Conservation (phyloP, 2,797 vertebrate species). For the Cercopithecus neglectus region DNA sequence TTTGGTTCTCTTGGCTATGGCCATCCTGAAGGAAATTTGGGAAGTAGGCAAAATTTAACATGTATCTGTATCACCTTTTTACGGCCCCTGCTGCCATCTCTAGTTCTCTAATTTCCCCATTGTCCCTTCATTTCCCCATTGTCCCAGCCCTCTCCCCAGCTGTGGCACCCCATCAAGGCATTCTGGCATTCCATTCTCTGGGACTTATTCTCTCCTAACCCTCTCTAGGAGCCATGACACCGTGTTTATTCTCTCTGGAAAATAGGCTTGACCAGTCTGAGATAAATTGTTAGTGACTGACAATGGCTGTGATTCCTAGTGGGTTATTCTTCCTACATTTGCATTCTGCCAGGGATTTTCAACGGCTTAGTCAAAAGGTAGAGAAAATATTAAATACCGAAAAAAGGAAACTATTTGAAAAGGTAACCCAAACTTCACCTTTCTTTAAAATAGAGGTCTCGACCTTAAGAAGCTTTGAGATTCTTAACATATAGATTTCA, state of each 20-base stretch:
- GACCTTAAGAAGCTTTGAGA: not conserved
- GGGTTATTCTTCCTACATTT: not conserved
- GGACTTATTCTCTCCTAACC: not conserved
- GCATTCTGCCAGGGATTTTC: conserved; percentile 2
- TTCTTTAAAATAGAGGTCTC: conserved; percentile 14
- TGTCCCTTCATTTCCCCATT: not conserved
- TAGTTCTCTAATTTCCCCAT: not conserved
- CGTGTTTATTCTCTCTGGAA: not conserved
- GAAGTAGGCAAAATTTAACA: not conserved
- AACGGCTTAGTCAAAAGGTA: conserved; percentile 10
- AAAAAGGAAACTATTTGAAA: conserved; percentile 32
- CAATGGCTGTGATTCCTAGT: not conserved
- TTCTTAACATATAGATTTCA: conserved; percentile 31
- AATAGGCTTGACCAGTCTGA: not conserved
- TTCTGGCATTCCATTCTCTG: not conserved
- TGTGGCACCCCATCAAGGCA: not conserved
- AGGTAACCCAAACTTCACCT: not conserved
- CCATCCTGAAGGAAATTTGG: not conserved
- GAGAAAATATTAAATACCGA: conserved; percentile 17
- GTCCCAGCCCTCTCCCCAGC: not conserved
- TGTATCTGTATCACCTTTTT: not conserved
- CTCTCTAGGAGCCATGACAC: not conserved
- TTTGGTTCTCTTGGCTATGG: not conserved
- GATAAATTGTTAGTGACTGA: conserved; percentile 7
- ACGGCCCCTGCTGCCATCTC: not conserved